These are phyloP conservation scores for Menidia beryllina DNA, from an alignment of 2,113 vertebrate genomes.

Conservation along the genomic window DNA sequence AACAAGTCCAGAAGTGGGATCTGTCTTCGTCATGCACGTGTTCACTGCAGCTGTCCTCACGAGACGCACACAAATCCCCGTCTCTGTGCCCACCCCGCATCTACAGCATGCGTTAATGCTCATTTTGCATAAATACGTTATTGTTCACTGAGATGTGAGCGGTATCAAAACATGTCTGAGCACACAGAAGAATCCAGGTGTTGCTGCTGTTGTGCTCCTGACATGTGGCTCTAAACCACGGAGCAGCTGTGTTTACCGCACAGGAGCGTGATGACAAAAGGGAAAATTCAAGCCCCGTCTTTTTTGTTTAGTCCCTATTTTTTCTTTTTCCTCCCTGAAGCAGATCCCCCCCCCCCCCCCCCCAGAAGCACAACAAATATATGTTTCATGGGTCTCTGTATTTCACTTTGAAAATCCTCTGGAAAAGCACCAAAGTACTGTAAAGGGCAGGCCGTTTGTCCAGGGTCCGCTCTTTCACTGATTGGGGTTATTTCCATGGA, in stretches of 20 bases:
- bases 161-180: constrained; percentile 25
- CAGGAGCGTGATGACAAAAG: constrained; percentile 2
- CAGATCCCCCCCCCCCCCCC: constrained; percentile 1
- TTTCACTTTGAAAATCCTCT: not conserved
- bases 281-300: not conserved
- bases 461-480: not conserved
- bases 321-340: not conserved
- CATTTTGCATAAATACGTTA: constrained; percentile 5
- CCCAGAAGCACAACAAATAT: not conserved
- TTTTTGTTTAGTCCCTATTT: constrained; percentile 4
- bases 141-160: constrained; percentile 48
- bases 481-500: constrained; percentile 7
- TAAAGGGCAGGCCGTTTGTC: not conserved
- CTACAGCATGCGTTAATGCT: not conserved
- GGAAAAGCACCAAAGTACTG: not conserved
- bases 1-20: not conserved
- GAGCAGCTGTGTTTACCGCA: not conserved
- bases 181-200: constrained; percentile 43
- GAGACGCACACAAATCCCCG: not conserved
- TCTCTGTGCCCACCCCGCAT: not conserved
- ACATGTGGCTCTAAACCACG: constrained; percentile 1
- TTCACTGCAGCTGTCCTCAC: not conserved
- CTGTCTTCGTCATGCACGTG: not conserved
- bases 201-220: constrained; percentile 32
- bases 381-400: not conserved